Conservation (phyloP, 64 coral and sea anemone genomes). For the Montipora capricornis region DNA sequence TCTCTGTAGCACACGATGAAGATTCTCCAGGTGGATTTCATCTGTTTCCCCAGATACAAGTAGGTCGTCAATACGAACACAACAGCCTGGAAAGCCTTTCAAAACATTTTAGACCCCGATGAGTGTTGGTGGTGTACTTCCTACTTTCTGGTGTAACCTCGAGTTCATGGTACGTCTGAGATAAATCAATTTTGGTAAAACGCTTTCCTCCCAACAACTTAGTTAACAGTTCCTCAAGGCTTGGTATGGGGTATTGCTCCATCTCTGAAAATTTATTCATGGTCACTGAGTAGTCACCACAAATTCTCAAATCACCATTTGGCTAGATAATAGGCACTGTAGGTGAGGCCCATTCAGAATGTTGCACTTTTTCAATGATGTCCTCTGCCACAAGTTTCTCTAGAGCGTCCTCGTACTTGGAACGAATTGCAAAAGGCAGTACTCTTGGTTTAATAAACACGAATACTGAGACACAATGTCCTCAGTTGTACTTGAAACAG, state of each 20-base stretch:
- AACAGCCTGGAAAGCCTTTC: constrained; percentile 30
- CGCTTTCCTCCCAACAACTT: constrained; percentile 50
- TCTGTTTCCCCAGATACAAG: constrained; percentile 12
- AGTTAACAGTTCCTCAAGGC: constrained; percentile 27
- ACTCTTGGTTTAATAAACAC: constrained; percentile 46
- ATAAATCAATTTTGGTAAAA: constrained; percentile 54
- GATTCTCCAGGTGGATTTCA: constrained; percentile 46
- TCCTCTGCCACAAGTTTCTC: constrained; percentile 48
- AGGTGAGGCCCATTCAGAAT: constrained; percentile 77
- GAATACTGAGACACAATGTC: too few relatives aligned
- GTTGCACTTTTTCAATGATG: constrained; percentile 65
- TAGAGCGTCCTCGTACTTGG: constrained; percentile 18
- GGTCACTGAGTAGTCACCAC: constrained; percentile 53
- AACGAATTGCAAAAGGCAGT: constrained; percentile 57
- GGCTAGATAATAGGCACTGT: constrained; percentile 56
- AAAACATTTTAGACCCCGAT: constrained; percentile 45
- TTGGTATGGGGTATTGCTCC: constrained; percentile 50
- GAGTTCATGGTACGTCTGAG: constrained; percentile 68
- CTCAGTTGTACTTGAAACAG: too few relatives aligned
- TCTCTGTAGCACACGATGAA: background rate
- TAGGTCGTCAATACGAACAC: constrained; percentile 31
- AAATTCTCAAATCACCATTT: constrained; percentile 40
- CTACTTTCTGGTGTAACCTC: constrained; percentile 28
- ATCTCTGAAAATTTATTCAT: constrained; percentile 30
- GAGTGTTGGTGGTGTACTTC: constrained; percentile 69